Percentiles rank a stretch among this genome's conserved stretches.
phyloP scores from a whole-genome alignment of 2,797 vertebrate genomes.

The Pangasius macronema region DNA sequence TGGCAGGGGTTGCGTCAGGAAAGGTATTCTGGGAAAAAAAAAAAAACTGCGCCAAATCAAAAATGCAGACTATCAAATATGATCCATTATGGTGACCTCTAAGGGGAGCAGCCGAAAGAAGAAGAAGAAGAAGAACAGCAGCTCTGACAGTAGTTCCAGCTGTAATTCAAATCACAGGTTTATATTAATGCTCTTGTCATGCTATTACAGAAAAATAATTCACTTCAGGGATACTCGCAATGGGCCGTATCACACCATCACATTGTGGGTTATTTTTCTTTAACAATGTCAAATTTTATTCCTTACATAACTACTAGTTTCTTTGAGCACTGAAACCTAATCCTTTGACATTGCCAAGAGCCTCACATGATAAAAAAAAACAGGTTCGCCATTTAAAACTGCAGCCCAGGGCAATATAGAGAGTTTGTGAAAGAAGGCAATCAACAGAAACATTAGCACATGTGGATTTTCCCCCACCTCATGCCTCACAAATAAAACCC shows the following conservation, averaged over 20 bases:
- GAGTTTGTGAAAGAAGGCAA: constrained; percentile 5
- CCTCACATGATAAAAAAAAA: neutral
- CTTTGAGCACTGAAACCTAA: neutral
- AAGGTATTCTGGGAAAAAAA: too few species aligned
- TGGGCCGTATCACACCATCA: neutral
- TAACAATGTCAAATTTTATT: neutral
- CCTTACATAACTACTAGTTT: neutral
- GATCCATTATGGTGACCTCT: too few species aligned
- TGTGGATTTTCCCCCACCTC: neutral
- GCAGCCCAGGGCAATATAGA: neutral
- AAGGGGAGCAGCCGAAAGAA: too few species aligned
- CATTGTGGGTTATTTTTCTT: neutral
- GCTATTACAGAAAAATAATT: neutral
- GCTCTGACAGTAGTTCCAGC: neutral
- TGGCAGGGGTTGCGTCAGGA: too few species aligned
- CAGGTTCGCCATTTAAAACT: neutral
- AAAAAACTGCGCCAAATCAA: too few species aligned
- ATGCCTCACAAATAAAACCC: constrained; percentile 10
- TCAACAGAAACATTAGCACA: constrained; percentile 27
- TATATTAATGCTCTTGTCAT: neutral
- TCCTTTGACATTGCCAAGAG: neutral
- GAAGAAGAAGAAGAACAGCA: too few species aligned
- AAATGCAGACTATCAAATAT: too few species aligned
- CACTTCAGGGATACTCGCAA: too few species aligned
- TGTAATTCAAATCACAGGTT: neutral